phyloP scores from a whole-genome alignment of 2,113 vertebrate species.

The Alethe diademata region DNA sequence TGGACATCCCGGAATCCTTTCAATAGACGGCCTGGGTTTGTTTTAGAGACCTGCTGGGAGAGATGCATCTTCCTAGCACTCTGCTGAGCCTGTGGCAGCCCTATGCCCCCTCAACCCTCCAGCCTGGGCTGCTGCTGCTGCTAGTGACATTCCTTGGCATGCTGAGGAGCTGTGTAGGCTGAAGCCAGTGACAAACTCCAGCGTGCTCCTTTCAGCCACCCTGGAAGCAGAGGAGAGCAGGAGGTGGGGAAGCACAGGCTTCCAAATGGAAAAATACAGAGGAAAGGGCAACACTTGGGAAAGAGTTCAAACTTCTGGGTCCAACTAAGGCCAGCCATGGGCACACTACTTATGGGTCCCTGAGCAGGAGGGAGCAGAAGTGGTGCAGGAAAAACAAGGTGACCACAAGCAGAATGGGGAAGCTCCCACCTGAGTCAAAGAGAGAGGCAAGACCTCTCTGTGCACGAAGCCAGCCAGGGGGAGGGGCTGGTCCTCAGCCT shows the following conservation, averaged over 20 bases:
- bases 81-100: neutral
- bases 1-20: neutral
- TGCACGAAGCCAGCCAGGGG: neutral
- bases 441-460: neutral
- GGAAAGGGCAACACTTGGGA: neutral
- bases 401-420: neutral
- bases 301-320: neutral
- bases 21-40: neutral
- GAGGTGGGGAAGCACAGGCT: neutral
- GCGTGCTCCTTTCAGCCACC: conserved; percentile 9
- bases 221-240: neutral
- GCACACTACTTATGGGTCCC: neutral
- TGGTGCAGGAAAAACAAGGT: rapidly evolving
- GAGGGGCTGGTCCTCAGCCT: neutral
- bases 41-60: neutral
- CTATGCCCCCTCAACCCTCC: neutral
- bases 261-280: conserved; percentile 28
- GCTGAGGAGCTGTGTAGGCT: conserved; percentile 33
- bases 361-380: neutral
- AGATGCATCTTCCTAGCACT: neutral
- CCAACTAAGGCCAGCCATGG: rapidly evolving
- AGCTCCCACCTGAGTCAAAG: neutral
- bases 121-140: neutral
- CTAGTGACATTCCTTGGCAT: neutral
- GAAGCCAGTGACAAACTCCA: conserved; percentile 19